phyloP scores from a whole-genome alignment of 2,797 vertebrate species.

The Rhincodon typus region DNA sequence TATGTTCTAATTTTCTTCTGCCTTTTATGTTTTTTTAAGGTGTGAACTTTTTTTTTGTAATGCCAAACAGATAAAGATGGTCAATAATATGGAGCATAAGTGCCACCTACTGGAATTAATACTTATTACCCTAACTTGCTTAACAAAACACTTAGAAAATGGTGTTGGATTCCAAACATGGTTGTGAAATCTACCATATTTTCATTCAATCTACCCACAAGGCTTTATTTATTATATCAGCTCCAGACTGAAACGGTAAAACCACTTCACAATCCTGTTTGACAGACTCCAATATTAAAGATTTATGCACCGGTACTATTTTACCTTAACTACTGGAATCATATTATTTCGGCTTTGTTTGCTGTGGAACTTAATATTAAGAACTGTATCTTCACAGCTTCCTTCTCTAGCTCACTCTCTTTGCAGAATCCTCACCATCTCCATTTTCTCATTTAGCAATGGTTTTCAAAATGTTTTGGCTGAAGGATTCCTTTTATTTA shows the following conservation, averaged over 20 bases:
- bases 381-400: neutral
- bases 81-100: neutral
- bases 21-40: neutral
- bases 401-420: neutral
- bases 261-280: neutral
- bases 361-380: neutral
- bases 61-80: neutral
- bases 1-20: neutral
- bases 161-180: neutral
- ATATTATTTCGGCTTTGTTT: neutral
- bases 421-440: neutral
- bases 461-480: neutral
- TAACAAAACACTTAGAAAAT: neutral
- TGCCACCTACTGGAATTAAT: constrained; percentile 33
- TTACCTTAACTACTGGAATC: neutral
- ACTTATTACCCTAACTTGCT: neutral
- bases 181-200: neutral
- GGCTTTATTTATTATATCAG: neutral
- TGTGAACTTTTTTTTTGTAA: neutral
- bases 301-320: neutral
- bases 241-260: neutral
- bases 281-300: neutral
- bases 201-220: neutral
- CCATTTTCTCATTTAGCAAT: neutral
- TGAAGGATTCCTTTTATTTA: neutral